Evolutionary conservation across 1,140 invertebrate species (phyloP), one percentile per base, ranked within the genome.

Genomic region (Drosophila gunungcola): DNA sequence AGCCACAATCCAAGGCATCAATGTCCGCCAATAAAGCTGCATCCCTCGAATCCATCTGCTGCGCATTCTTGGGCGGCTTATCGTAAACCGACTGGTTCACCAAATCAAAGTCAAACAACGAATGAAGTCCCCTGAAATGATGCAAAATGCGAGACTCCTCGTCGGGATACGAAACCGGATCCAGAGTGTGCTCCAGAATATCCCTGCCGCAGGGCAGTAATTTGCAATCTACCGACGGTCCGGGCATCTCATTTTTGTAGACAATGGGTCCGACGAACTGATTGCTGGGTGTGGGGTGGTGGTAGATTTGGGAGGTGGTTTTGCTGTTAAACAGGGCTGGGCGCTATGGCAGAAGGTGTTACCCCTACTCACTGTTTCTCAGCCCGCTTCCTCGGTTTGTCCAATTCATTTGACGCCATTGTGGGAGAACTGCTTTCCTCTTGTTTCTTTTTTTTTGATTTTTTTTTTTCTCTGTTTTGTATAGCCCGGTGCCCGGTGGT

Each of bases 101-200:
- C 55, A 85, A 48, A 65, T 84, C 58, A 12, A 85, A 9, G 3
- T 80, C 52, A 7, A 80, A 73, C 0, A 80, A 39, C 27, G 32
- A 2, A 4, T 85, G 65, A 11, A 84, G 62, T 1, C 81, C 81
- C 16, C 67, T 69, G 4, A 85, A 54, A 0, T 42, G 36, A 9
- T 57, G 42, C 3, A 6, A 25, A 11, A 43, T 56, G 0, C 61
- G 38, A 0, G 39, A 21, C 36, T 85, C 81, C 11, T 46, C 6
- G 0, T 52, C 27, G 1, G 62, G 55, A 54, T 62, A 73, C 0
- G 62, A 52, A 1, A 73, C 21, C 0, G 78, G 62, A 2, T 80
- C 60, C 27, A 16, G 5, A 3, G 67, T 69, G n/a, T 41, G 77
- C 10, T 73, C 81, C 13, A 62, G 32, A 6, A 85, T 38, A 29